phyloP scores from a whole-genome alignment of 2,888 invertebrate genomes.

The Rotaria socialis region DNA sequence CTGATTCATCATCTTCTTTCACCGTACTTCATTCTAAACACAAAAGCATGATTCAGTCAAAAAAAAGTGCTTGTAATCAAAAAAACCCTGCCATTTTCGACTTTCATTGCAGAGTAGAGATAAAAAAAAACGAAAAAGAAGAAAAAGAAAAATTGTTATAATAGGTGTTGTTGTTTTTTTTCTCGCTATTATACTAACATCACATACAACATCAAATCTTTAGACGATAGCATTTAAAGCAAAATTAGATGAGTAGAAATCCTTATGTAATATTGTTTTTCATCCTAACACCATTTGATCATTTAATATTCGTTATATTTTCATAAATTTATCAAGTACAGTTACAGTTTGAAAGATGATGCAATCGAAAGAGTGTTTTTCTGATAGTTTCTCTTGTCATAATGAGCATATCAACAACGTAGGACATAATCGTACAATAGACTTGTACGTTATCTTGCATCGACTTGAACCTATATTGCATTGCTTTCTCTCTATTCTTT shows the following conservation, averaged over 20 bases:
- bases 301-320: background rate
- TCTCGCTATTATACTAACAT: background rate
- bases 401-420: background rate
- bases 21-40: background rate
- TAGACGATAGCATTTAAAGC: background rate
- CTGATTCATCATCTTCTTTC: background rate
- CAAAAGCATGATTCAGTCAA: background rate
- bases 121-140: background rate
- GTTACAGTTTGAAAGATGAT: background rate
- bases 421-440: background rate
- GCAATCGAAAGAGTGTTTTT: background rate
- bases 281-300: background rate
- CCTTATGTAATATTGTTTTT: background rate
- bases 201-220: background rate
- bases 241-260: background rate
- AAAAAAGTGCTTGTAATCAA: background rate
- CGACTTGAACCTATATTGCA: background rate
- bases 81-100: background rate
- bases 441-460: background rate
- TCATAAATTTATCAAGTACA: background rate
- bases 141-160: constrained; percentile 21
- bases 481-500: background rate
- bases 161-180: background rate
- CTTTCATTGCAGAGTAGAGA: background rate
- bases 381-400: background rate